Conservation (phyloP, 2,888 invertebrate species). For the Lampropteryx suffumata region DNA sequence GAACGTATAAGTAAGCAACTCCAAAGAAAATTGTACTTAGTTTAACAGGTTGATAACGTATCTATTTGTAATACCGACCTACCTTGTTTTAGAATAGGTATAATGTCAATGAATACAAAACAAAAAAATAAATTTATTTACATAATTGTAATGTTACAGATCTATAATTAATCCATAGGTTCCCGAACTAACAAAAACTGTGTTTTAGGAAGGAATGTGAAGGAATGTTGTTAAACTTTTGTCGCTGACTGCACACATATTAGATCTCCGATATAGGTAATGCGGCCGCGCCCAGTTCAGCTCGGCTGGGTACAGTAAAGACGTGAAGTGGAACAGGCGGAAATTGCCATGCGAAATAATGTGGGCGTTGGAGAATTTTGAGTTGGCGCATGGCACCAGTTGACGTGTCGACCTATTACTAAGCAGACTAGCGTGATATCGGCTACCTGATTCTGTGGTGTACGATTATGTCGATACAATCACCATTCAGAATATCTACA, state of each 20-base stretch:
- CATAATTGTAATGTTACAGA: too few relatives aligned
- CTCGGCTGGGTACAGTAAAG: constrained; percentile 16
- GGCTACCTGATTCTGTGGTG: not conserved
- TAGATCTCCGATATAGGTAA: constrained; percentile 12
- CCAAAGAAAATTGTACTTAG: too few relatives aligned
- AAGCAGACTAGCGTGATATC: not conserved
- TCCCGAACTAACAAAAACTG: too few relatives aligned
- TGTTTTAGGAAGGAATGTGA: too few relatives aligned
- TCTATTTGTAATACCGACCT: not conserved
- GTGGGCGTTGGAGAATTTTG: constrained; percentile 8
- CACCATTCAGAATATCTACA: too few relatives aligned
- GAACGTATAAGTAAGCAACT: too few relatives aligned
- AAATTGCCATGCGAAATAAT: constrained; percentile 4
- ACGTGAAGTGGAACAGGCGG: constrained; percentile 14
- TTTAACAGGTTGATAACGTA: not conserved
- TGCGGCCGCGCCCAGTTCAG: constrained; percentile 18
- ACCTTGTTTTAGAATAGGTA: too few relatives aligned
- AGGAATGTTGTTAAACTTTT: too few relatives aligned
- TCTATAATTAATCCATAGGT: too few relatives aligned
- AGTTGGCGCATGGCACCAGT: constrained; percentile 1
- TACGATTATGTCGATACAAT: too few relatives aligned
- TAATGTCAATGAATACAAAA: too few relatives aligned
- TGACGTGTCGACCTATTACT: constrained; percentile 5
- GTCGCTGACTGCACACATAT: not conserved
- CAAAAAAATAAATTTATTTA: too few relatives aligned